Base-by-base conservation (phyloP, 2,888 invertebrate genomes). In the Nebria brevicollis region DNA sequence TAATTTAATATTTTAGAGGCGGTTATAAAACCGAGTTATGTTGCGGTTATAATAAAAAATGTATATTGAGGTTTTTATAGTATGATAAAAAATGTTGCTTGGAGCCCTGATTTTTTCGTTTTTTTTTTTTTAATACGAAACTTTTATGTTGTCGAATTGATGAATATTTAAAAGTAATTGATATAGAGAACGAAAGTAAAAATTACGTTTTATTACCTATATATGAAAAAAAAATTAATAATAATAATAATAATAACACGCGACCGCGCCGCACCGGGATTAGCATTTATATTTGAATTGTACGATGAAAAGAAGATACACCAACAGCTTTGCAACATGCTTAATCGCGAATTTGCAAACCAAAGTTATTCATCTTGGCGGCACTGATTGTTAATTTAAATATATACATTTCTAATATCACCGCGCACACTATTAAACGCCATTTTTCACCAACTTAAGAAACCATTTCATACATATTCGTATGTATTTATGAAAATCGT, bases 341-440 rank as follows among this genome's bases (percentile, higher is more conserved):
- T 77, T 77, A 72, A 77, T 77, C 77, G 72, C 11, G 41, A 77
- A 77, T 77, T 77, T 77, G 77, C 77, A 77, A 77, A 77, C 77
- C 77, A 77, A 77, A 77, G 72, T 77, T 77, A 77, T 77, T 77
- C 77, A 77, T 77, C 77, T 77, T 72, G 66, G 72, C 77, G 66
- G 64, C 77, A 72, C 77, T 77, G 77, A 77, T 77, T 77, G 77
- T 77, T 77, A 77, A 77, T 77, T 77, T 77, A 77, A 77, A 77
- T 77, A 77, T 77, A 77, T 77, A 77, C 72, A 77, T 77, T 73
- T 34, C 68, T 76, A 42, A 66, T 20, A 34, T 34, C 34, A 34
- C 34, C 34, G 34, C 34, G 34, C 34, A 34, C 34, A 34, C 34
- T 34, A 34, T 34, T 34, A 34, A 34, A 34, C 34, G 34, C 34